A percentile compares a stretch with the other conserved stretches of the same genome.
phyloP scores from a whole-genome alignment of 2,113 vertebrate species.

The Coreoperca whiteheadi region DNA sequence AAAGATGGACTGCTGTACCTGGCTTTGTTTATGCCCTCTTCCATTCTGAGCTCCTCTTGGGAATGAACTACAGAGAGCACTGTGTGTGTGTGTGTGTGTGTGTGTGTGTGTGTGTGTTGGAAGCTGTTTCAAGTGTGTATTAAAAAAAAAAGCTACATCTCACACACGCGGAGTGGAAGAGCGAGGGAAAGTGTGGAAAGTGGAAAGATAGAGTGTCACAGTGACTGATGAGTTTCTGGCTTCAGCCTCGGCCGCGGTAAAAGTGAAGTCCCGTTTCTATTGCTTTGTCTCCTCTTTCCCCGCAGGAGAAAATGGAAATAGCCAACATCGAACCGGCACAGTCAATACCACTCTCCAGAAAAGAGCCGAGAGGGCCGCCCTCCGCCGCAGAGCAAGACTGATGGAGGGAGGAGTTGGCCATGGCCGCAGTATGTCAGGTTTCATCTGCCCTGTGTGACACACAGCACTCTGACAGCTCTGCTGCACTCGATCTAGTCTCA shows the following conservation, averaged over 20 bases:
- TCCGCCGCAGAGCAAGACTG: constrained; percentile 33
- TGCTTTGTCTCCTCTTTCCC: constrained; percentile 70
- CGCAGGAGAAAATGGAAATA: constrained; percentile 76
- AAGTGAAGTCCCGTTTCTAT: constrained; percentile 60
- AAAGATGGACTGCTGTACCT: constrained; percentile 53
- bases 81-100: constrained; percentile 17
- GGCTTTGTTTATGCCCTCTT: constrained; percentile 63
- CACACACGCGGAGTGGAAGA: not conserved
- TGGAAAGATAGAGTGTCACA: constrained; percentile 47
- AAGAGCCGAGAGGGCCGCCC: constrained; percentile 66
- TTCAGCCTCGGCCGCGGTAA: constrained; percentile 34
- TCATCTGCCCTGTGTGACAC: constrained; percentile 67
- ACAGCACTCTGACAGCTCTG: constrained; percentile 60
- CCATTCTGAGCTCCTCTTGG: constrained; percentile 49
- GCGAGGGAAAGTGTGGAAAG: constrained; percentile 18
- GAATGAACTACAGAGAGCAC: constrained; percentile 56
- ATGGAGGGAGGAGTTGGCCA: constrained; percentile 61
- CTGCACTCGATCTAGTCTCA: constrained; percentile 37
- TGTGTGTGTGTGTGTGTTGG: constrained; percentile 8
- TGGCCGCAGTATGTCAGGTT: constrained; percentile 64
- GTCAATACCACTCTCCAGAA: constrained; percentile 72
- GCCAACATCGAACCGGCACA: constrained; percentile 67
- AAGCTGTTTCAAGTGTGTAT: constrained; percentile 39
- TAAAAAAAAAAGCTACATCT: not conserved
- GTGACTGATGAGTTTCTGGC: constrained; percentile 64